These are phyloP conservation scores for Phalacrocorax aristotelis DNA, from an alignment of 2,113 vertebrate species.

Conservation along the genomic window DNA sequence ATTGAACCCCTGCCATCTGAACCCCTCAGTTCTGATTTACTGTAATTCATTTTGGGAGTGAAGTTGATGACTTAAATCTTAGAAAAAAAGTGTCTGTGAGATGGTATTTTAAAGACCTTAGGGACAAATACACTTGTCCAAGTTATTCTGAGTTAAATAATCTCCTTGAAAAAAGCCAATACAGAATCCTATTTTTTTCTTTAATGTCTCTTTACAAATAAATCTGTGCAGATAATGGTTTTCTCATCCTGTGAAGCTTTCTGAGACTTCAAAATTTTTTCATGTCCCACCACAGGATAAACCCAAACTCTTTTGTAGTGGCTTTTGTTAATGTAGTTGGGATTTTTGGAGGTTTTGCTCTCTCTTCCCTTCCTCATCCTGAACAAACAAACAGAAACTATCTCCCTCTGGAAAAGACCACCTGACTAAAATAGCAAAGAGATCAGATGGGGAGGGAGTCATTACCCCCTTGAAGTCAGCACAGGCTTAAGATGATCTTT, in stretches of 20 bases:
- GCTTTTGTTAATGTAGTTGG: slow-evolving; percentile 35
- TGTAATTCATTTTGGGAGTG: not conserved
- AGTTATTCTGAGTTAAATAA: slow-evolving; percentile 33
- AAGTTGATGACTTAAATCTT: not conserved
- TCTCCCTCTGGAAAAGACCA: slow-evolving; percentile 4
- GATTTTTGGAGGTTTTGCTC: not conserved
- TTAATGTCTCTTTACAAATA: slow-evolving; percentile 26
- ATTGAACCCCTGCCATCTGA: not conserved
- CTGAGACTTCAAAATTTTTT: slow-evolving; percentile 42
- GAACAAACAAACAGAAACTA: slow-evolving; percentile 24
- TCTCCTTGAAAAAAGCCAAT: not conserved
- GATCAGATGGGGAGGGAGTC: not conserved
- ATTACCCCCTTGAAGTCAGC: not conserved
- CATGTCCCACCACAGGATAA: slow-evolving; percentile 20
- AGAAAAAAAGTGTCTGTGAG: not conserved
- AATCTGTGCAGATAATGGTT: slow-evolving; percentile 33
- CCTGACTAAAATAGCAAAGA: slow-evolving; percentile 8
- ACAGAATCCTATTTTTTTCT: not conserved
- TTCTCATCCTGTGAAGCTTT: slow-evolving; percentile 40
- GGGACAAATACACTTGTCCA: not conserved
- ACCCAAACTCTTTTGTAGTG: slow-evolving; percentile 34
- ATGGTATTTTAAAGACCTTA: not conserved
- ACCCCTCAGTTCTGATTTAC: not conserved
- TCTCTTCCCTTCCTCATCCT: not conserved
- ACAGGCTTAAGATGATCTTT: not conserved